Percentiles rank a stretch among this genome's conserved stretches.
These are phyloP conservation scores for Chlorops oryzae DNA, from an alignment of 1,140 invertebrate genomes.

Conservation along the genomic window DNA sequence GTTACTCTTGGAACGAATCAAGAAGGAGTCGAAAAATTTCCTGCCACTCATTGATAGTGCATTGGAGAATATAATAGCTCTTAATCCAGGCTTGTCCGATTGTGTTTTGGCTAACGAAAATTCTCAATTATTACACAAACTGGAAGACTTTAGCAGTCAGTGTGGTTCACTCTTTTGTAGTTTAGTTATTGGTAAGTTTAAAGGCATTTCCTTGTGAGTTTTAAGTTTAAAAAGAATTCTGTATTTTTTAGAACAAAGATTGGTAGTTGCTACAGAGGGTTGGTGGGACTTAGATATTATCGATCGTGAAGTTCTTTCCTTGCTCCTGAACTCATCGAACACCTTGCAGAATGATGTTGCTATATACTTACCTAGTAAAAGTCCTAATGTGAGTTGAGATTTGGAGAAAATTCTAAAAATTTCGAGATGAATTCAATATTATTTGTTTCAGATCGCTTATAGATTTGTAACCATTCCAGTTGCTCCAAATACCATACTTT, in stretches of 20 bases:
- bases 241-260: too few relatives aligned
- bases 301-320: constrained; percentile 65
- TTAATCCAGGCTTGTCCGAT: constrained; percentile 57
- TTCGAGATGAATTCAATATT: too few relatives aligned
- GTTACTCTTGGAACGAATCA: constrained; percentile 36
- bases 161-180: constrained; percentile 73
- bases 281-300: constrained; percentile 69
- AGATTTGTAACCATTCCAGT: constrained; percentile 38
- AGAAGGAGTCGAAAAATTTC: constrained; percentile 42
- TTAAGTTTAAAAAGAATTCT: too few relatives aligned
- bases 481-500: constrained; percentile 25
- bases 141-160: constrained; percentile 54
- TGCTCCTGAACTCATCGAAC: constrained; percentile 56
- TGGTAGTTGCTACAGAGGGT: constrained; percentile 67
- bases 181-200: constrained; percentile 62
- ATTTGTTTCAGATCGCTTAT: constrained; percentile 34
- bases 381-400: constrained; percentile 56
- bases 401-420: too few relatives aligned
- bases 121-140: constrained; percentile 57
- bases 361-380: constrained; percentile 70
- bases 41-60: constrained; percentile 61
- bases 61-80: constrained; percentile 59
- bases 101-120: constrained; percentile 60
- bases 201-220: too few relatives aligned
- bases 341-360: constrained; percentile 63